Conservation (phyloP, 1,140 invertebrate genomes). For the Ptiloglossa arizonensis region DNA sequence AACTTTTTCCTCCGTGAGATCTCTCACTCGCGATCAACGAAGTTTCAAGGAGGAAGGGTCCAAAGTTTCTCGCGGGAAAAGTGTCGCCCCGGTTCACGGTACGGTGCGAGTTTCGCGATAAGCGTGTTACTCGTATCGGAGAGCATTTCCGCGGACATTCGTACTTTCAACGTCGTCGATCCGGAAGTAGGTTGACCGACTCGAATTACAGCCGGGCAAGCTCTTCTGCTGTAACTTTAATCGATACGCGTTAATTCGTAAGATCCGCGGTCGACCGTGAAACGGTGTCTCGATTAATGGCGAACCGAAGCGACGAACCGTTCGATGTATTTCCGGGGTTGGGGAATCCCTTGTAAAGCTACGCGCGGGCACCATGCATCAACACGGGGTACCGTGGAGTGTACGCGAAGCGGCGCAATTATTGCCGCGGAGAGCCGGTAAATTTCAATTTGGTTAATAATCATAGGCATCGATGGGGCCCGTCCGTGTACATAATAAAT, state of each 20-base stretch:
- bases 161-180: background rate
- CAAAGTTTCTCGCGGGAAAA: background rate
- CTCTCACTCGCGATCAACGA: background rate
- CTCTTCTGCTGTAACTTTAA: too few species aligned
- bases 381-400: background rate
- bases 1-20: background rate
- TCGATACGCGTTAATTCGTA: too few species aligned
- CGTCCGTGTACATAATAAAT: background rate
- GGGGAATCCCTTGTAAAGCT: too few species aligned
- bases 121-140: background rate
- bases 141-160: background rate
- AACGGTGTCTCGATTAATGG: too few species aligned
- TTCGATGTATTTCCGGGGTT: too few species aligned
- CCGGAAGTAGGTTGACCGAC: background rate
- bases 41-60: background rate
- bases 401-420: background rate
- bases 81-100: background rate
- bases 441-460: background rate
- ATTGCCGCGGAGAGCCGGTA: too few species aligned
- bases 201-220: background rate
- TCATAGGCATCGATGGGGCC: background rate
- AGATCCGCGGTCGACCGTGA: too few species aligned
- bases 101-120: background rate
- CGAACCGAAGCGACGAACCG: too few species aligned
- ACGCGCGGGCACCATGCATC: too few species aligned